These are phyloP conservation scores for Lumbricus terrestris DNA, from an alignment of 2,888 invertebrate genomes.

Conservation along the genomic window DNA sequence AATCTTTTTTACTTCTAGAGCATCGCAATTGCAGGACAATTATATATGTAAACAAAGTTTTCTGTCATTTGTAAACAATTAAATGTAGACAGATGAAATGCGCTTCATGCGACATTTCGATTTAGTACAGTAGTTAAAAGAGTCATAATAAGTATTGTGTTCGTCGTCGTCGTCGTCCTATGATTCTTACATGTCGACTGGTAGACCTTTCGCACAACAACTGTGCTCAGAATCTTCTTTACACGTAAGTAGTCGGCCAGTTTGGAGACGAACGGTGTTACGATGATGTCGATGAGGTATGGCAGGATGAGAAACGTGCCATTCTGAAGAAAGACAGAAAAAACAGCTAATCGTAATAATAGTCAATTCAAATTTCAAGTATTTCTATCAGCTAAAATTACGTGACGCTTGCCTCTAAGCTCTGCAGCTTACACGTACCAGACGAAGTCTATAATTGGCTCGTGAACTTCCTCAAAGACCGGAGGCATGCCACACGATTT, in stretches of 20 bases:
- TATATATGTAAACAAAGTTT: neutral
- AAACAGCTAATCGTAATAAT: too few species aligned
- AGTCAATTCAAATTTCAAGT: too few species aligned
- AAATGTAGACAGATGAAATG: neutral
- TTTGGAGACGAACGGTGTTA: neutral
- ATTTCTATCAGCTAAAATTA: too few species aligned
- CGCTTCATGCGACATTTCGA: neutral
- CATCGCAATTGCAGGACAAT: neutral
- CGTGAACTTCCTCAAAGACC: too few species aligned
- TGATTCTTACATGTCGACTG: conserved; percentile 27
- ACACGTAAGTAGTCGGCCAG: conserved; percentile 20
- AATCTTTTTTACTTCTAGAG: neutral
- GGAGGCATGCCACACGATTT: too few species aligned
- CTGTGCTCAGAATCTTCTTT: conserved; percentile 23
- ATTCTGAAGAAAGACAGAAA: conserved; percentile 13
- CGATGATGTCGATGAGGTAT: conserved; percentile 17
- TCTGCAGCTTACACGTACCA: too few species aligned
- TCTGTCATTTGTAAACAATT: too few species aligned
- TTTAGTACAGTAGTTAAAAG: neutral
- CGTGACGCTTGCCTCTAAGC: too few species aligned
- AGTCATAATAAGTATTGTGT: too few species aligned
- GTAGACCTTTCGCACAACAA: conserved; percentile 18
- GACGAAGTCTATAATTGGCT: too few species aligned
- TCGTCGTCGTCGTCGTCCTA: too few species aligned
- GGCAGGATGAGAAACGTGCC: conserved; percentile 16